Conservation (phyloP, 2,888 invertebrate species). For the Gryllus longicercus region DNA sequence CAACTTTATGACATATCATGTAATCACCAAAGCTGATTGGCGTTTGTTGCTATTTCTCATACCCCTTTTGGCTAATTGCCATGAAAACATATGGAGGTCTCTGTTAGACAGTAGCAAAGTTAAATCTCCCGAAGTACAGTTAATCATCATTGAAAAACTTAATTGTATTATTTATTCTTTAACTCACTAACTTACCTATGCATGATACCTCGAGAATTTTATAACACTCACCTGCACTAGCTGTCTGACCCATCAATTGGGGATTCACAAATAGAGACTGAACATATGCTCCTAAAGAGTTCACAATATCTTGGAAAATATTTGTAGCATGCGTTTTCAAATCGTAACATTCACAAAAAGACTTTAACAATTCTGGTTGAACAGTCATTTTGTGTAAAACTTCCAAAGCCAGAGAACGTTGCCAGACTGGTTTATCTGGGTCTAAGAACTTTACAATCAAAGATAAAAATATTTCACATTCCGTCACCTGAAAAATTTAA, state of each 20-base stretch:
- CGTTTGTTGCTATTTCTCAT: too few species aligned
- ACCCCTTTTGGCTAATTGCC: too few species aligned
- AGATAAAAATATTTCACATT: conserved; percentile 97
- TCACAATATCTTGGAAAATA: conserved; percentile 92
- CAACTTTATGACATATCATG: too few species aligned
- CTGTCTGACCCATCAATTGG: conserved; percentile 58
- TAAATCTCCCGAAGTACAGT: too few species aligned
- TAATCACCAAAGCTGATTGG: too few species aligned
- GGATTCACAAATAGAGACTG: conserved; percentile 83
- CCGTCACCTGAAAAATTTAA: conserved; percentile 68
- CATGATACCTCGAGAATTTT: too few species aligned
- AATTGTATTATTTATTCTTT: too few species aligned
- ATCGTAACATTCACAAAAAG: conserved; percentile 94
- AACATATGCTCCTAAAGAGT: conserved; percentile 88
- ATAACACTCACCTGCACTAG: conserved; percentile 31
- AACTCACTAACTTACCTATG: too few species aligned
- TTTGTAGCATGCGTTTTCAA: conserved; percentile 89
- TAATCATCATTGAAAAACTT: too few species aligned
- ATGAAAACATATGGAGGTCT: too few species aligned
- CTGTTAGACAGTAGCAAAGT: too few species aligned
- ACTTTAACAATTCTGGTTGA: conserved; percentile 80
- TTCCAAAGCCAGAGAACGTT: conserved; percentile 90
- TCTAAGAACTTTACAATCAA: conserved; percentile 96
- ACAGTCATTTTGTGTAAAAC: conserved; percentile 92
- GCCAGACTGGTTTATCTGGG: conserved; percentile 95